These are phyloP conservation scores for Hydrochoerus hydrochaeris DNA, from an alignment of 2,113 vertebrate species.

Conservation along the genomic window DNA sequence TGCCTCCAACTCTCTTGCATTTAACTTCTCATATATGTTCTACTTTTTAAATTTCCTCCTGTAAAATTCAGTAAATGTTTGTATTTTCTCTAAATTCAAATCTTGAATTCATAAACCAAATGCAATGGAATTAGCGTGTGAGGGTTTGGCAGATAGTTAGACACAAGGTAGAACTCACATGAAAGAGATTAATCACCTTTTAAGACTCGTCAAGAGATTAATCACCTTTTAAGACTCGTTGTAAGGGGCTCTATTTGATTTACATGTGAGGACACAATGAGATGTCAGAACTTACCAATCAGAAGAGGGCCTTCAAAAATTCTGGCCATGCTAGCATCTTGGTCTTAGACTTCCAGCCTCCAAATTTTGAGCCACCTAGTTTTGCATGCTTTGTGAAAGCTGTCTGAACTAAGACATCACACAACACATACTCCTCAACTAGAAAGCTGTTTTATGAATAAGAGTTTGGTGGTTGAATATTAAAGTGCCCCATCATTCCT, in stretches of 20 bases:
- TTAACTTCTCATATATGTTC: background rate
- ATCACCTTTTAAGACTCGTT: background rate
- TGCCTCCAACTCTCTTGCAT: background rate
- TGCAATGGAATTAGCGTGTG: background rate
- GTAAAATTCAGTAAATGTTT: background rate
- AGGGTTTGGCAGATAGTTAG: background rate
- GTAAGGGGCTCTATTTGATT: background rate
- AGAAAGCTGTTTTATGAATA: background rate
- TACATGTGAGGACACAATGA: background rate
- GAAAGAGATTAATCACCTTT: background rate
- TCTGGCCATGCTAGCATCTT: background rate
- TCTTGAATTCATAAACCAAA: background rate
- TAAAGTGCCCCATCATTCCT: background rate
- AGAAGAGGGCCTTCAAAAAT: background rate
- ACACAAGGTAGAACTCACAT: background rate
- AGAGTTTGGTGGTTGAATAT: background rate
- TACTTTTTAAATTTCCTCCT: background rate
- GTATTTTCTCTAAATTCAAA: too few species aligned
- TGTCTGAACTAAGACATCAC: background rate
- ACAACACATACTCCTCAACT: background rate
- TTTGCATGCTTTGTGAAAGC: background rate
- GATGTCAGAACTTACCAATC: background rate
- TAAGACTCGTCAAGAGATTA: too few species aligned
- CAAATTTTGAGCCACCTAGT: background rate
- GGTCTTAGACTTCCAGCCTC: background rate